Conservation (phyloP, 1,140 invertebrate genomes). For the Drosophila triauraria region DNA sequence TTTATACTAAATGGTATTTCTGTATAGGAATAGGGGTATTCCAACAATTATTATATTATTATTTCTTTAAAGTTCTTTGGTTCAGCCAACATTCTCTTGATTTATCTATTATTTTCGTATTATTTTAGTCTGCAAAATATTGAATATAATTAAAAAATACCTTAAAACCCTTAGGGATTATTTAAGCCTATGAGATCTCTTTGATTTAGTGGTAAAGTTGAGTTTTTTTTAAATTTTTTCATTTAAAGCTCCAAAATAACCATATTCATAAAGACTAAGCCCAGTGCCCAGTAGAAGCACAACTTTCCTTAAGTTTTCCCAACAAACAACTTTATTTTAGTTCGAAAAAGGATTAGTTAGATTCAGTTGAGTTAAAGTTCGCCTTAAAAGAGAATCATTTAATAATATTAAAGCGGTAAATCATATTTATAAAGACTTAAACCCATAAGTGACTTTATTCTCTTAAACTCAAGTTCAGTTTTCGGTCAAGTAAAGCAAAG, state of each 20-base stretch:
- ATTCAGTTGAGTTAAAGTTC: background rate
- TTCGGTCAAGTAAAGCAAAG: conserved; percentile 4
- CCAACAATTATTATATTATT: too few relatives aligned
- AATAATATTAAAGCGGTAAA: background rate
- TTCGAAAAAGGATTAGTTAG: background rate
- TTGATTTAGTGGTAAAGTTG: too few relatives aligned
- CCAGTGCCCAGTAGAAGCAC: too few relatives aligned
- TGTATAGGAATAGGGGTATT: too few relatives aligned
- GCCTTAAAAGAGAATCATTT: background rate
- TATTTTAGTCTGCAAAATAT: background rate
- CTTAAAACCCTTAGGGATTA: background rate
- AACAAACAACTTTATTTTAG: too few relatives aligned
- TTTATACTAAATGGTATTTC: too few relatives aligned
- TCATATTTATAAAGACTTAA: background rate
- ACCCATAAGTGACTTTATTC: background rate
- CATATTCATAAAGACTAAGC: too few relatives aligned
- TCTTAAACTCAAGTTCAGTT: conserved; percentile 12
- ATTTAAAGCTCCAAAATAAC: background rate
- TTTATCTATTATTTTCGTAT: background rate
- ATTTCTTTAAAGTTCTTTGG: too few relatives aligned
- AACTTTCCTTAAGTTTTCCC: too few relatives aligned
- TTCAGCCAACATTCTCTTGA: background rate
- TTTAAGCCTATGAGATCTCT: too few relatives aligned
- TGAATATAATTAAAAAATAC: background rate
- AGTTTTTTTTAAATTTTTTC: too few relatives aligned